Evolutionary conservation across 2,888 invertebrate species (phyloP), one percentile per base, ranked within the genome.

Genomic region (Ganaspis brasiliensis): DNA sequence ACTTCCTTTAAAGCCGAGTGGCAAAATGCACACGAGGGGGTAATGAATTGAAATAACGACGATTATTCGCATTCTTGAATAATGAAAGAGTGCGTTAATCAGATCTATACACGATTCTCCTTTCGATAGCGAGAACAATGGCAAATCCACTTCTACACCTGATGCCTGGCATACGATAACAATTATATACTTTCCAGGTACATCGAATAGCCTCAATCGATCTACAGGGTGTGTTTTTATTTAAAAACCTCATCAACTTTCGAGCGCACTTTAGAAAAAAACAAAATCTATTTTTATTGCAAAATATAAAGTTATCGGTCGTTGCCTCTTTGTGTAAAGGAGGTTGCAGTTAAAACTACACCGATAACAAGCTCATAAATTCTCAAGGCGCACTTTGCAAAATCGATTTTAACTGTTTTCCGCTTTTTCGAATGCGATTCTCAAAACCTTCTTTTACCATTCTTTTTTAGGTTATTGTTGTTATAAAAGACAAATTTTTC

Each of bases 121-220:
- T 59, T 59, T 26, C 31, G 57, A 57, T 57, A 57, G 8, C 12
- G 26, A 57, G 26, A 57, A 57, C 57, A 57, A 57, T 57, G 57
- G 57, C 14, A 6, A 57, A 45, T 14, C 5, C 14, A 14, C 45
- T 45, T 10, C 14, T 45, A 57, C 26, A 57, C 26, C 8, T n/a
- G 57, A 57, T 57, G 24, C 57, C 26, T 57, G 57, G 14, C 26
- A 5, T 57, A 26, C 26, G 57, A 57, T 26, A 57, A 57, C 57
- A 57, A 57, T 26, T 57, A 57, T 6, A 55, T 31, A 31, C 12
- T 31, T 59, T 59, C 57, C 31, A 31, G 57, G 57, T 59, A 31
- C 31, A 59, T 24, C 14, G 2, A 59, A 31, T 9, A 16, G 9
- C 57, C 8, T 59, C 31, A 1, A 59, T 59, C 31, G 57, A 59